Evolutionary conservation across 2,113 vertebrate species (phyloP), one percentile per base, ranked within the genome.

Genomic region (Charadrius vociferus): DNA sequence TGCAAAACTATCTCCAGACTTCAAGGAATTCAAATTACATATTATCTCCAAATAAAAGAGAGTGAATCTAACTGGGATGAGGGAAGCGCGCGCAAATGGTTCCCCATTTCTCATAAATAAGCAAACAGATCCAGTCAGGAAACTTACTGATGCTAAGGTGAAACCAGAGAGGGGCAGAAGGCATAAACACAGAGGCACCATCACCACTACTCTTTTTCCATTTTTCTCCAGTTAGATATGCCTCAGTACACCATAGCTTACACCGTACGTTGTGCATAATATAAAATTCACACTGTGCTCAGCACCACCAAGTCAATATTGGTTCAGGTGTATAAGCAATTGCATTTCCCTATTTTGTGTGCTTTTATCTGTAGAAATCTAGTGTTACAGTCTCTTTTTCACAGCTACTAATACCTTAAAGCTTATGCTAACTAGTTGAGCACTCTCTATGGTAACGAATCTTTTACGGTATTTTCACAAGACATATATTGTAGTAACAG

Each of bases 261-360:
- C 39, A 30, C 3, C 1, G 0, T 22, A 45, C 27, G 10, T 7
- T 56, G 32, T 29, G 29, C 43, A 6, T 14, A 27, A 41, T 1
- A n/a, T 6, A 65, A 92, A 81, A 45, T 1, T 63, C 5, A 12
- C 27, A 2, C 12, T 8, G 29, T 47, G 56, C 21, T 85, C 71
- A 66, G 50, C 77, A 49, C 34, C 6, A 1, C 24, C 47, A 61
- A 70, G 43, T 9, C 43, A 59, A 9, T 9, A 36, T 2, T 53
- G 19, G 14, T 37, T 58, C 27, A 10, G 21, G 10, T 6, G 4
- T 10, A 5, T 12, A 12, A 19, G 14, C 7, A 74, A 18, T 3
- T 17, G 3, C 39, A 21, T 15, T 23, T 17, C 52, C 61, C 41
- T 17, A 41, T 50, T 85, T 66, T 7, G 30, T 5, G 19, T 1